Conservation (phyloP, 2,113 vertebrate species). For the Chionodraco myersi region DNA sequence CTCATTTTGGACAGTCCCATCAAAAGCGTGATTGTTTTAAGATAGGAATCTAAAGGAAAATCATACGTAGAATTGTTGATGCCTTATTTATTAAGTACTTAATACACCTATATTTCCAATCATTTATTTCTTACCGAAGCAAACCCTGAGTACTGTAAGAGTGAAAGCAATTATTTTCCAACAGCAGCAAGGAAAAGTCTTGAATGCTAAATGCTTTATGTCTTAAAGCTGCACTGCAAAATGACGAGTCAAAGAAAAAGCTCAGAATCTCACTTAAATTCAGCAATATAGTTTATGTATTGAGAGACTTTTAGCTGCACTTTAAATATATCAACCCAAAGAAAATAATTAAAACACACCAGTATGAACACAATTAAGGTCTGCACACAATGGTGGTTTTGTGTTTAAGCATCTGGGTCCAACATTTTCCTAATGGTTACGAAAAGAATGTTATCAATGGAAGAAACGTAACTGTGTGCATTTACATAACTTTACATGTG, state of each 20-base stretch:
- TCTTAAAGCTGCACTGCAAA: background rate
- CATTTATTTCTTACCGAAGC: fast-evolving
- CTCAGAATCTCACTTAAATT: background rate
- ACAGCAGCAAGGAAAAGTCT: background rate
- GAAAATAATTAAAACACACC: background rate
- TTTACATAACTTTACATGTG: background rate
- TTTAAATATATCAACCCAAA: background rate
- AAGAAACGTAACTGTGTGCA: background rate
- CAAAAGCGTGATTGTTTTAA: background rate
- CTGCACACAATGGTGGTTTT: background rate
- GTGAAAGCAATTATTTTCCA: conserved; percentile 3
- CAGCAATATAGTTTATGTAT: background rate
- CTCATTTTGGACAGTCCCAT: background rate
- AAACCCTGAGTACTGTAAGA: background rate
- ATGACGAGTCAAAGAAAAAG: background rate
- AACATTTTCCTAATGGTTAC: background rate
- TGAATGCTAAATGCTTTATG: background rate
- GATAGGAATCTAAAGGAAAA: background rate
- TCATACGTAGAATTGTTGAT: background rate
- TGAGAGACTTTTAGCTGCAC: background rate
- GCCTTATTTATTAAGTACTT: background rate
- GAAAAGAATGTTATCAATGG: background rate
- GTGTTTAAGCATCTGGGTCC: background rate
- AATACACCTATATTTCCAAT: background rate
- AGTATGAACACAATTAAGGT: background rate